Base-by-base conservation (phyloP, 1,140 invertebrate species). In the Hycleus phaleratus region DNA sequence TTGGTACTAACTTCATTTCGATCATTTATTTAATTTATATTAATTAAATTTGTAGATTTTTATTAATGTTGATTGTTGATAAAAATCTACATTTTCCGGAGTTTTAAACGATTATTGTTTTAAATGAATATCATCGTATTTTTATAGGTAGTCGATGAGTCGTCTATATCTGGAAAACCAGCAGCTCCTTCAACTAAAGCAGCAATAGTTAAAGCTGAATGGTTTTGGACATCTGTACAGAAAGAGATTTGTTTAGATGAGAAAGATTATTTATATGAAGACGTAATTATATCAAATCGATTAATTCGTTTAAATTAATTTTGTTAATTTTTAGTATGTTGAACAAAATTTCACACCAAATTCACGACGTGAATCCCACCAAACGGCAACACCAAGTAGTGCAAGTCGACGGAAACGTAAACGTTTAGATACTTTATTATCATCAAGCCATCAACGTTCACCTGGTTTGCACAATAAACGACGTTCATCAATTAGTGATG, bases 161-260 rank as follows among this genome's bases (percentile, higher is more conserved):
- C 87, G 58, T 82, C 82, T 58, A 84, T 86, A 8, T 80, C 79
- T 60, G 73, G 81, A 50, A 75, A 85, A 61, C 86, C 86, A 45
- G 84, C 85, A 60, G 80, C 82, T 56, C 75, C 76, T 5, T 76
- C 79, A 11, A 18, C 18, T 18, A 76, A 79, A 59, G 82, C 86
- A 11, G 82, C 86, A 67, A 79, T 93, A 45, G 86, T 94, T 39
- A 93, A 90, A 74, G 88, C 87, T 12, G 91, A 97, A 77, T 98
- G 95, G 95, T 98, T 98, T 76, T 97, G 95, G 94, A 88, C 85
- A 0, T 93, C 93, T 42, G 90, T 98, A 49, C 94, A 98, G 75
- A 95, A 97, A 78, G 90, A 94, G 66, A 89, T 87, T 61, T 91
- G 92, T 72, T 90, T 91, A 43, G 85, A 90, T 68, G 95, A 97